phyloP scores from a whole-genome alignment of 2,113 vertebrate genomes.

The Silurus meridionalis region DNA sequence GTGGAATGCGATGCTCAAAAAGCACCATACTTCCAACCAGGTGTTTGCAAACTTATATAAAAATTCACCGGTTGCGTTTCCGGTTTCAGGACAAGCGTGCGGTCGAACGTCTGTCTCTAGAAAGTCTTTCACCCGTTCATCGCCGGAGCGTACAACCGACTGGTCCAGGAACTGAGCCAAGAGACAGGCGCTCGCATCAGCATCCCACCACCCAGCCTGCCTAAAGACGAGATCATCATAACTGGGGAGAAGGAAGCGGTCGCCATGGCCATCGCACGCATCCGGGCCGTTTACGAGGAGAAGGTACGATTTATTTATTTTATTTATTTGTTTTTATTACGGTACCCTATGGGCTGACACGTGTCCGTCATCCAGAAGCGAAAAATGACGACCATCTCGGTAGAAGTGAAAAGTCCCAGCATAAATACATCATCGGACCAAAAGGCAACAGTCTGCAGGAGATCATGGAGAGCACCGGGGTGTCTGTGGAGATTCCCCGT shows the following conservation, averaged over 20 bases:
- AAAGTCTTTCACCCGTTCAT: slow-evolving; percentile 78
- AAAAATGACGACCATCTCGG: slow-evolving; percentile 76
- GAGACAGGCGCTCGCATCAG: slow-evolving; percentile 75
- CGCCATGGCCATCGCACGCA: slow-evolving; percentile 65
- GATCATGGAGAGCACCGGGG: slow-evolving; percentile 75
- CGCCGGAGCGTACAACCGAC: slow-evolving; percentile 71
- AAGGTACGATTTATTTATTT: slow-evolving; percentile 63
- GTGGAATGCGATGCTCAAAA: too few species aligned
- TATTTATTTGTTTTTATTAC: neutral
- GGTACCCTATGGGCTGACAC: neutral
- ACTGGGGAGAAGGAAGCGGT: slow-evolving; percentile 76
- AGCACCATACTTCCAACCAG: too few species aligned
- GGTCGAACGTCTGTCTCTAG: slow-evolving; percentile 72
- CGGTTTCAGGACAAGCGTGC: slow-evolving; percentile 71
- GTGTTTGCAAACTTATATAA: neutral
- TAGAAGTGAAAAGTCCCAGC: slow-evolving; percentile 81
- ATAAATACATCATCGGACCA: slow-evolving; percentile 77
- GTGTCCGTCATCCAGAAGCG: slow-evolving; percentile 68
- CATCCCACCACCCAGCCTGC: slow-evolving; percentile 72
- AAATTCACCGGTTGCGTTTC: neutral
- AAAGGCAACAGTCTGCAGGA: slow-evolving; percentile 80
- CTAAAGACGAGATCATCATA: slow-evolving; percentile 77
- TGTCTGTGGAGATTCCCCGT: slow-evolving; percentile 75
- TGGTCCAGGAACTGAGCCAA: slow-evolving; percentile 75
- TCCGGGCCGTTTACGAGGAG: slow-evolving; percentile 75